Evolutionary conservation across 2,113 vertebrate genomes (phyloP).

Genomic region (Dipodomys stephensi): DNA sequence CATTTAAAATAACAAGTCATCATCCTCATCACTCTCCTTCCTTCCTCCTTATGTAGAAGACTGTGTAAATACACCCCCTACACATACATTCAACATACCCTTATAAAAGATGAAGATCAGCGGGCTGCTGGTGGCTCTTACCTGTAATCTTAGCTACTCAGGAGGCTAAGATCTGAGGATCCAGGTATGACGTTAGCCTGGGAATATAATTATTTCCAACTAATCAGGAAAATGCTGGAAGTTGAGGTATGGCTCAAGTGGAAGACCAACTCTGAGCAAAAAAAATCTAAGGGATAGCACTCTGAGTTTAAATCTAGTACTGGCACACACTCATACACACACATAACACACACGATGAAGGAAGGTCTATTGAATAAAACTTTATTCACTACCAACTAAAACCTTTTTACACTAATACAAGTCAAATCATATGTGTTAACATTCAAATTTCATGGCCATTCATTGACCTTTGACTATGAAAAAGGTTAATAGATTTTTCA

Average conservation of each 20-base stretch:
- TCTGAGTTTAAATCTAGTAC: too few relatives aligned
- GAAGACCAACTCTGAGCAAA: too few relatives aligned
- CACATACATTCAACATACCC: background rate
- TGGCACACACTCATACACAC: background rate
- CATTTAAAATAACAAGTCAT: background rate
- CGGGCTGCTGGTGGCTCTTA: too few relatives aligned
- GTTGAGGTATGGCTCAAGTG: too few relatives aligned
- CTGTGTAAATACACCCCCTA: background rate
- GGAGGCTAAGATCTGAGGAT: too few relatives aligned
- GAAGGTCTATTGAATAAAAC: background rate
- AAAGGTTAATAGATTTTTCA: background rate
- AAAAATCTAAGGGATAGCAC: too few relatives aligned
- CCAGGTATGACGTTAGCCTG: too few relatives aligned
- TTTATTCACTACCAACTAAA: constrained; percentile 19
- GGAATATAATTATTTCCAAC: too few relatives aligned
- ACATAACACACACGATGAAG: too few relatives aligned
- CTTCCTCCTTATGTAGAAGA: background rate
- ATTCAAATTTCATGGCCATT: constrained; percentile 17
- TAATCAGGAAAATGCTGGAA: too few relatives aligned
- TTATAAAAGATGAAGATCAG: too few relatives aligned
- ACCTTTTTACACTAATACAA: background rate
- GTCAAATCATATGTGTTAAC: background rate
- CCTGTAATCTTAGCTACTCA: too few relatives aligned
- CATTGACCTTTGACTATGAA: background rate
- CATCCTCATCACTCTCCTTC: background rate